These are phyloP conservation scores for Scaptomyza flava DNA, from an alignment of 2,888 invertebrate genomes.

Conservation along the genomic window DNA sequence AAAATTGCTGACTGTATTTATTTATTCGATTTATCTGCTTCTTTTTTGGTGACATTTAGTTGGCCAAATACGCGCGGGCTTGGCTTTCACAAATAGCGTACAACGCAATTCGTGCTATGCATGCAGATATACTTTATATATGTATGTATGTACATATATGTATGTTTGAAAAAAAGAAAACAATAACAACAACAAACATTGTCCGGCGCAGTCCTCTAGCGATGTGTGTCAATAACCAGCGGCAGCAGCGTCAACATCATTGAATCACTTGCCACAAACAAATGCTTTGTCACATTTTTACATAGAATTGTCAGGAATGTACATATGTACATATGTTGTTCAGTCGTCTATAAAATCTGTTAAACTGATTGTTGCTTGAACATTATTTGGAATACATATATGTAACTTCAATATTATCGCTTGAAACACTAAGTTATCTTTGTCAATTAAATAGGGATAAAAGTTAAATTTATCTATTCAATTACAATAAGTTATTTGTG, in stretches of 20 bases:
- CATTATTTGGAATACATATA: no score
- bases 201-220: slow-evolving; percentile 11
- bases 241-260: slow-evolving; percentile 33
- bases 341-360: neutral
- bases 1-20: slow-evolving; percentile 4
- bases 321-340: neutral
- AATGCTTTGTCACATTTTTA: slow-evolving; percentile 32
- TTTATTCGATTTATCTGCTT: neutral
- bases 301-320: neutral
- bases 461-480: no score
- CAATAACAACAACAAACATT: slow-evolving; percentile 7
- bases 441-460: no score
- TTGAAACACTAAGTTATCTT: no score
- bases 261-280: slow-evolving; percentile 40
- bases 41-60: slow-evolving; percentile 50
- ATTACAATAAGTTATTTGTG: no score
- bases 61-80: slow-evolving; percentile 61
- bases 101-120: slow-evolving; percentile 52
- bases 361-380: no score
- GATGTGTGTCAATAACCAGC: slow-evolving; percentile 48
- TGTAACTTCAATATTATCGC: no score
- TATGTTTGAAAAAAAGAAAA: no score
- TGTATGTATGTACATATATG: neutral
- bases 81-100: slow-evolving; percentile 70
- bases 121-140: slow-evolving; percentile 53